Percentiles rank a stretch among this genome's conserved stretches.
phyloP scores from a whole-genome alignment of 2,113 vertebrate species.

The Gobiocypris rarus region DNA sequence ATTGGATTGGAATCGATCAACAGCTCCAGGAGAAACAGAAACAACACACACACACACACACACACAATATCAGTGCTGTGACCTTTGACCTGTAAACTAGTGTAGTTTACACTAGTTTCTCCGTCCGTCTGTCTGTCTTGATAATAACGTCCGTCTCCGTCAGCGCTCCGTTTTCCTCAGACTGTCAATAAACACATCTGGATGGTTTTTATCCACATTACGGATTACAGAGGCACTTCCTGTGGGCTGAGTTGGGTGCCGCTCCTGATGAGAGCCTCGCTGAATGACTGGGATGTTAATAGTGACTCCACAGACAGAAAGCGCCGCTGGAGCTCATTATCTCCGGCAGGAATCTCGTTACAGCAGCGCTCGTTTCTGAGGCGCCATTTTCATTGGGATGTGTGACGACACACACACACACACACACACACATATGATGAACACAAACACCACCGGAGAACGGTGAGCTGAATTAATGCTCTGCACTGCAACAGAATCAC shows the following conservation, averaged over 20 bases:
- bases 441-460: too few relatives aligned
- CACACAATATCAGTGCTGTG: neutral
- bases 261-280: too few relatives aligned
- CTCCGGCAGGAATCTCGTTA: constrained; percentile 6
- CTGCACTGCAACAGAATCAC: too few relatives aligned
- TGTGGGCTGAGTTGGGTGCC: too few relatives aligned
- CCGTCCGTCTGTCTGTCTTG: too few relatives aligned
- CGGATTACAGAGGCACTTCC: too few relatives aligned
- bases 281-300: neutral
- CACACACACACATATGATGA: constrained; percentile 4
- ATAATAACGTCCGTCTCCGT: too few relatives aligned
- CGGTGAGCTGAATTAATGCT: too few relatives aligned
- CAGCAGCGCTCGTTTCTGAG: neutral
- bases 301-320: neutral
- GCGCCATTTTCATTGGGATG: neutral
- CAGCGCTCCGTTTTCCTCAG: neutral
- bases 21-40: constrained; percentile 16
- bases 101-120: neutral
- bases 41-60: neutral
- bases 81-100: neutral
- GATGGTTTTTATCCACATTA: too few relatives aligned
- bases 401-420: neutral
- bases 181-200: too few relatives aligned
- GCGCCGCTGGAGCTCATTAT: neutral
- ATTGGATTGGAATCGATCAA: constrained; percentile 68